Evolutionary conservation across 2,888 invertebrate genomes (phyloP).

Genomic region (Trachelus troglodyta): DNA sequence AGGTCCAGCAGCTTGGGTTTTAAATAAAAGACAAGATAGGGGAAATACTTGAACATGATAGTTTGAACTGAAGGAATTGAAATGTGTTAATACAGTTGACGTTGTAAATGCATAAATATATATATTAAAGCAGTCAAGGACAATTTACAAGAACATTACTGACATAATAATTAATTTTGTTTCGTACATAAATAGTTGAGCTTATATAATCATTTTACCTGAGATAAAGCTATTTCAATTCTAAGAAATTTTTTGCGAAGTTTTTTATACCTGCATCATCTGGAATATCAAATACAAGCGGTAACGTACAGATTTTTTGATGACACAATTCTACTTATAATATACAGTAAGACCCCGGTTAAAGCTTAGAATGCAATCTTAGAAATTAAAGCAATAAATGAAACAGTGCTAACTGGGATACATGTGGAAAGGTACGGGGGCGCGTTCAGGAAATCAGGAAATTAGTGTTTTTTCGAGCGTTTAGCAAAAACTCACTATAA

Average conservation of each 20-base stretch:
- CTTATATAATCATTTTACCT: not conserved
- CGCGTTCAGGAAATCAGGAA: not conserved
- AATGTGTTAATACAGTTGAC: not conserved
- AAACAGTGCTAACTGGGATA: not conserved
- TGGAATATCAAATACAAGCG: conserved; percentile 5
- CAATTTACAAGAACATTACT: not conserved
- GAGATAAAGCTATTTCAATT: not conserved
- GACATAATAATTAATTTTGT: not conserved
- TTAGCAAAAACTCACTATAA: not conserved
- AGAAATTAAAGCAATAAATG: not conserved
- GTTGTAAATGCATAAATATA: not conserved
- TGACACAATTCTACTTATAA: not conserved
- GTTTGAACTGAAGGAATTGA: not conserved
- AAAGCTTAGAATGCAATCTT: not conserved
- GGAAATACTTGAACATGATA: not conserved
- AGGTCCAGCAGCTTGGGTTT: not conserved
- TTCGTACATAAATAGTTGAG: not conserved
- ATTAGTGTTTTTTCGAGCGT: not conserved
- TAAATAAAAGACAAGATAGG: not conserved
- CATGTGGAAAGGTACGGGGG: not conserved
- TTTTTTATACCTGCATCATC: conserved; percentile 6
- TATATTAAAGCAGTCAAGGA: not conserved
- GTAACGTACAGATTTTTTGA: not conserved
- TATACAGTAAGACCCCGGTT: not conserved
- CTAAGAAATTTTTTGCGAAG: not conserved